Conservation (phyloP, 2,888 invertebrate species). For the Pachycephus smyrnensis region DNA sequence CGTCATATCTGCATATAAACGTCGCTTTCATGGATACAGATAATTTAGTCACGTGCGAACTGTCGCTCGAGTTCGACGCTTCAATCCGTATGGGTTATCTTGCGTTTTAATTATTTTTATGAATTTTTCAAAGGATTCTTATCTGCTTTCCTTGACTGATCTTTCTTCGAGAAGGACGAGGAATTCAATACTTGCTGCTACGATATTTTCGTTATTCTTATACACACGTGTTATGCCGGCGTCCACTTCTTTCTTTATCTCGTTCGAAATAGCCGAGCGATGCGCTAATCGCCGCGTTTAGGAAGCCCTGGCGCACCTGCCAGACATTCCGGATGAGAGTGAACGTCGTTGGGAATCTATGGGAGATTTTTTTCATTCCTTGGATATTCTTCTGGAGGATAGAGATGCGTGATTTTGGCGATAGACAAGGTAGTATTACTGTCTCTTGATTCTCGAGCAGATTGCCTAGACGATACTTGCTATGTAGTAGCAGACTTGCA, state of each 20-base stretch:
- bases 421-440: not conserved
- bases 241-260: not conserved
- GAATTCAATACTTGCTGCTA: not conserved
- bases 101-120: too few species aligned
- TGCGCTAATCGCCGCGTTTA: not conserved
- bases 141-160: too few species aligned
- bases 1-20: conserved; percentile 8
- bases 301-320: not conserved
- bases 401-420: not conserved
- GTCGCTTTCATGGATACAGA: too few species aligned
- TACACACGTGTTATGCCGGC: not conserved
- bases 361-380: not conserved
- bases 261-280: not conserved
- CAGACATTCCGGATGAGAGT: not conserved
- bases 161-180: not conserved
- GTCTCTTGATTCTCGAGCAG: too few species aligned
- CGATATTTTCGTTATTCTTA: not conserved
- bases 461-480: too few species aligned
- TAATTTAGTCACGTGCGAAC: too few species aligned
- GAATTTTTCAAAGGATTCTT: too few species aligned
- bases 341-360: not conserved
- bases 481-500: too few species aligned
- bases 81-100: too few species aligned
- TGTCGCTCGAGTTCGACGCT: too few species aligned
- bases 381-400: not conserved